Percentiles rank a stretch among this genome's conserved stretches.
These are phyloP conservation scores for Arizona elegans DNA, from an alignment of 2,113 vertebrate genomes.

Conservation along the genomic window DNA sequence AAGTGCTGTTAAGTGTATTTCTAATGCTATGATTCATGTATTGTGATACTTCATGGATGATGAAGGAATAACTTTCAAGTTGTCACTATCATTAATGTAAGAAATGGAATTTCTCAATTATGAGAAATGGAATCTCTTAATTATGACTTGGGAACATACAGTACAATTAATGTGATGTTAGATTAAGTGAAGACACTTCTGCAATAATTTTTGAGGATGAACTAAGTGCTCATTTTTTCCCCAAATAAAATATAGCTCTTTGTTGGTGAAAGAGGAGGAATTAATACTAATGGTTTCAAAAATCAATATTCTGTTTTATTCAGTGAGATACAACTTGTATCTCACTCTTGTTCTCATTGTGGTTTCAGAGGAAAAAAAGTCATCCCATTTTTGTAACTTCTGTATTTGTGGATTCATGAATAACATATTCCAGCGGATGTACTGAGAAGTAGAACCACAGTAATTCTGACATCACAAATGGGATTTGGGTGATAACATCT, in stretches of 20 bases:
- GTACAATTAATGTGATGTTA: neutral
- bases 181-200: neutral
- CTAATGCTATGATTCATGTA: neutral
- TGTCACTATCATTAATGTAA: neutral
- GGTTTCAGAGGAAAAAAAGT: neutral
- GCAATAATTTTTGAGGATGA: neutral
- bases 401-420: neutral
- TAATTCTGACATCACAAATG: neutral
- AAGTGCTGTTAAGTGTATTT: neutral
- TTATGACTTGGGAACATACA: neutral
- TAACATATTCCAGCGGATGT: neutral
- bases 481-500: neutral
- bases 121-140: neutral
- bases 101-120: neutral
- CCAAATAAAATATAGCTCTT: neutral
- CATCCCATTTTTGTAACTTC: neutral
- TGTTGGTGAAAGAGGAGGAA: neutral
- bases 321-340: slow-evolving; percentile 3
- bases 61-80: neutral
- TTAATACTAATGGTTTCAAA: slow-evolving; percentile 5
- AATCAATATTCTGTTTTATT: neutral
- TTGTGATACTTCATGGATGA: neutral
- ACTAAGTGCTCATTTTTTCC: neutral
- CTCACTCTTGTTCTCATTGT: neutral
- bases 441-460: neutral